Conservation (phyloP, 1,140 invertebrate species). For the Coptotermes formosanus region DNA sequence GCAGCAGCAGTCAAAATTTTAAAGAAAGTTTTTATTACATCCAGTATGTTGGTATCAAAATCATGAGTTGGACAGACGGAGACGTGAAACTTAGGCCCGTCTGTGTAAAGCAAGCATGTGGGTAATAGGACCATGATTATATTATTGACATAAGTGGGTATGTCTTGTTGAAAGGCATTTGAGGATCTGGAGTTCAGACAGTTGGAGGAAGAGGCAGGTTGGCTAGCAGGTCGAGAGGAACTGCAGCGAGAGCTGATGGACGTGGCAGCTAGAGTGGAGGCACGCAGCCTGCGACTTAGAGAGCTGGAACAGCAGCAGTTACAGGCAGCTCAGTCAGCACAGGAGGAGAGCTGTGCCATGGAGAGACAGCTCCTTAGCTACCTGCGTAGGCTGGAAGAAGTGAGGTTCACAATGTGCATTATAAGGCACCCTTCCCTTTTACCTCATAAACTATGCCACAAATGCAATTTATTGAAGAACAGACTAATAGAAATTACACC, state of each 20-base stretch:
- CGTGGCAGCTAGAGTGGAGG: constrained; percentile 62
- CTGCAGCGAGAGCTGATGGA: constrained; percentile 72
- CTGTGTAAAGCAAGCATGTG: no score
- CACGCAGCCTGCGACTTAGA: constrained; percentile 59
- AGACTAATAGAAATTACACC: no score
- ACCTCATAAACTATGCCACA: no score
- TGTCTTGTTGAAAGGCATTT: constrained; percentile 59
- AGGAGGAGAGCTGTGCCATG: constrained; percentile 62
- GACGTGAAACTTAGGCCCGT: no score
- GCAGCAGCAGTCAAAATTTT: no score
- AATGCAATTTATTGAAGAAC: no score
- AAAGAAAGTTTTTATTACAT: no score
- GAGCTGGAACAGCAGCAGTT: constrained; percentile 66
- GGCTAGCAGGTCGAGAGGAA: constrained; percentile 78
- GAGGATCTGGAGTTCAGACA: constrained; percentile 94
- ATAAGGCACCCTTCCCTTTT: no score
- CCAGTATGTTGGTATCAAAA: no score
- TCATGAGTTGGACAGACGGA: no score
- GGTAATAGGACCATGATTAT: no score
- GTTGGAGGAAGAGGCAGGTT: constrained; percentile 84
- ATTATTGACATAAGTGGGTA: no score
- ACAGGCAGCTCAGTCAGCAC: constrained; percentile 58
- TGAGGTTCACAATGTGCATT: constrained; percentile 42
- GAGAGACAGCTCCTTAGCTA: constrained; percentile 61
- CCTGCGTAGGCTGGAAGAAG: constrained; percentile 60